These are phyloP conservation scores for Oncorhynchus kisutch DNA, from an alignment of 2,113 vertebrate species.

Conservation along the genomic window DNA sequence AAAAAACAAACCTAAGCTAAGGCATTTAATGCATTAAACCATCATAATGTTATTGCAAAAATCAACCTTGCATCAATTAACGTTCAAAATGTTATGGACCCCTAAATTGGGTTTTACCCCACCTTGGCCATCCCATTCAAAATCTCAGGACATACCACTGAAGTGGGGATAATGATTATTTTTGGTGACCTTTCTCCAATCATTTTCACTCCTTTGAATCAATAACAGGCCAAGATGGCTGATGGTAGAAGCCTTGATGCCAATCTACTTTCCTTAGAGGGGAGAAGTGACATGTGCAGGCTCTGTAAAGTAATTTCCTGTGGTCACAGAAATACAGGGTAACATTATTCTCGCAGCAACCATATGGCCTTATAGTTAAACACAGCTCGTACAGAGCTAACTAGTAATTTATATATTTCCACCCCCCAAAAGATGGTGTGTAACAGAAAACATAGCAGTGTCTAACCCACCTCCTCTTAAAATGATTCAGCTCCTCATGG, in stretches of 20 bases:
- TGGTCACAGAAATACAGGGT: slow-evolving; percentile 37
- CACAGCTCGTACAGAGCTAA: slow-evolving; percentile 37
- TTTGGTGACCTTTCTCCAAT: slow-evolving; percentile 45
- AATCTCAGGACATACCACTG: background rate
- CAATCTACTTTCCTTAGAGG: slow-evolving; percentile 5
- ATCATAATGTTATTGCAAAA: background rate
- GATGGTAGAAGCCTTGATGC: background rate
- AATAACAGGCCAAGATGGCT: slow-evolving; percentile 27
- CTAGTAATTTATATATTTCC: slow-evolving; percentile 47
- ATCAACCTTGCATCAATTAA: background rate
- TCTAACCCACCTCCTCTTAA: slow-evolving; percentile 43
- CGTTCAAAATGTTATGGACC: too few relatives aligned
- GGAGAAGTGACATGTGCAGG: slow-evolving; percentile 35
- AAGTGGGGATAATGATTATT: slow-evolving; percentile 15
- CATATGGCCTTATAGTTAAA: slow-evolving; percentile 29
- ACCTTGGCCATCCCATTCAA: too few relatives aligned
- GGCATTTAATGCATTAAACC: too few relatives aligned
- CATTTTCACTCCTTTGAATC: slow-evolving; percentile 40
- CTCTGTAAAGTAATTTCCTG: slow-evolving; percentile 32
- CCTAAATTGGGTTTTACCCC: too few relatives aligned
- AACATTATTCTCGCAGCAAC: slow-evolving; percentile 36
- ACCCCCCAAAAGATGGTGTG: slow-evolving; percentile 24
- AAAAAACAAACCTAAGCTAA: too few relatives aligned
- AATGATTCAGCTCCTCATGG: slow-evolving; percentile 49
- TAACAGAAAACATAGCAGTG: slow-evolving; percentile 20